phyloP scores from a whole-genome alignment of 2,797 vertebrate species.

The Falco concolor region DNA sequence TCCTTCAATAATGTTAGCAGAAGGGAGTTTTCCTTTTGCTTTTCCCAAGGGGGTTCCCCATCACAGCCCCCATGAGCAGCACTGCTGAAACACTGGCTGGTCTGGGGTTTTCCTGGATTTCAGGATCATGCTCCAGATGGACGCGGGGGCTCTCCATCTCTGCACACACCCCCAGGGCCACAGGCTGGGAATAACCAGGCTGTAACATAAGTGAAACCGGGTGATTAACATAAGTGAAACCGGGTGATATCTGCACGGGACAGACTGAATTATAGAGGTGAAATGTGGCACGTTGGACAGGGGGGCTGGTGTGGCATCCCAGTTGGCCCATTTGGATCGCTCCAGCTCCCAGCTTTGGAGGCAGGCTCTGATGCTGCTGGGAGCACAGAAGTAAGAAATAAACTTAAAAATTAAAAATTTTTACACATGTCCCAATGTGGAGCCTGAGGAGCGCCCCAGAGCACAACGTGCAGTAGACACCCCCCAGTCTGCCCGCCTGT shows the following conservation, averaged over 20 bases:
- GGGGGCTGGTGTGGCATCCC: accelerated
- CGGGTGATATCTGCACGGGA: accelerated
- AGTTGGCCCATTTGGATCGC: accelerated
- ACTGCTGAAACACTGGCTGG: neutral
- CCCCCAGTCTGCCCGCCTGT: accelerated
- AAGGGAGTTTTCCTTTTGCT: neutral
- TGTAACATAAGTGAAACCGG: accelerated
- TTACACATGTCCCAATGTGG: accelerated
- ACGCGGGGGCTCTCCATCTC: neutral
- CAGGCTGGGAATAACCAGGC: neutral
- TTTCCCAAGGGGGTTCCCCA: neutral
- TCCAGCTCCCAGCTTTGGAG: neutral
- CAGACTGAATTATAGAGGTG: neutral
- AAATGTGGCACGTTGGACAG: neutral
- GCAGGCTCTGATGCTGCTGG: neutral
- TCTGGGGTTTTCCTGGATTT: neutral
- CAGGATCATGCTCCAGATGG: accelerated
- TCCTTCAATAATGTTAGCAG: neutral
- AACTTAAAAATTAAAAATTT: neutral
- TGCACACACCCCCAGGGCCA: neutral
- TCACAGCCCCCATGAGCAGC: neutral
- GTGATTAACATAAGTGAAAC: neutral
- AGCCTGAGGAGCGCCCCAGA: neutral
- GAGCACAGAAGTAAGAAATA: neutral
- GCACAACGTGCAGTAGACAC: neutral